phyloP scores from a whole-genome alignment of 2,888 invertebrate species.

The Conomelus anceps region DNA sequence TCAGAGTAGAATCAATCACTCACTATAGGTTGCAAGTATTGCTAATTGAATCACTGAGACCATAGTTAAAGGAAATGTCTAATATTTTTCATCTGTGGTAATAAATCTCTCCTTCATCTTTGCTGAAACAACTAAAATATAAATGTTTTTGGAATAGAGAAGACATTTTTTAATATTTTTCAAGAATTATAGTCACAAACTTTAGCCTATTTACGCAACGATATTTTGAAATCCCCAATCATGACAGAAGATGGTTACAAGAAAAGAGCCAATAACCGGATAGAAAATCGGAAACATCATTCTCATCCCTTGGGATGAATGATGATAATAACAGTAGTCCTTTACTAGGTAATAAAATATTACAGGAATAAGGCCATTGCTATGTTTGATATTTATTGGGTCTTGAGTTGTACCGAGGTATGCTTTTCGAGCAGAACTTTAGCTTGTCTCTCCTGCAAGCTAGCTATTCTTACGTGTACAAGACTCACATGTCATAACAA shows the following conservation, averaged over 20 bases:
- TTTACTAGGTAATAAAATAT: neutral
- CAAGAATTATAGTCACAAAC: too few relatives aligned
- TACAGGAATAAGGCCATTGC: neutral
- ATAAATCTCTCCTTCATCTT: too few relatives aligned
- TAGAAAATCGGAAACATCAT: neutral
- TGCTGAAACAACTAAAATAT: too few relatives aligned
- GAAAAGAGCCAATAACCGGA: neutral
- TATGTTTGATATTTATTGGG: neutral
- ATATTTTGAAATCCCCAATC: too few relatives aligned
- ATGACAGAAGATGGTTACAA: neutral
- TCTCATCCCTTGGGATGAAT: neutral
- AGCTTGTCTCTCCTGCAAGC: neutral
- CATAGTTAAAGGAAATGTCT: too few relatives aligned
- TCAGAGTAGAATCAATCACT: too few relatives aligned
- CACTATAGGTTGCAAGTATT: too few relatives aligned
- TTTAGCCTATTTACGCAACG: too few relatives aligned
- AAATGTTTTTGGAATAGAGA: too few relatives aligned
- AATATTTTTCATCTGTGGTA: too few relatives aligned
- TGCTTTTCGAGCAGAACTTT: neutral
- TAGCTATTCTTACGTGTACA: neutral
- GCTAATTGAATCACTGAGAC: too few relatives aligned
- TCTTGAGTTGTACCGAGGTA: neutral
- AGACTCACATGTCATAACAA: neutral
- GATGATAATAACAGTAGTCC: neutral
- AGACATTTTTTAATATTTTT: too few relatives aligned